Conservation (phyloP, 2,797 vertebrate genomes). For the Nannoperca obscura region DNA sequence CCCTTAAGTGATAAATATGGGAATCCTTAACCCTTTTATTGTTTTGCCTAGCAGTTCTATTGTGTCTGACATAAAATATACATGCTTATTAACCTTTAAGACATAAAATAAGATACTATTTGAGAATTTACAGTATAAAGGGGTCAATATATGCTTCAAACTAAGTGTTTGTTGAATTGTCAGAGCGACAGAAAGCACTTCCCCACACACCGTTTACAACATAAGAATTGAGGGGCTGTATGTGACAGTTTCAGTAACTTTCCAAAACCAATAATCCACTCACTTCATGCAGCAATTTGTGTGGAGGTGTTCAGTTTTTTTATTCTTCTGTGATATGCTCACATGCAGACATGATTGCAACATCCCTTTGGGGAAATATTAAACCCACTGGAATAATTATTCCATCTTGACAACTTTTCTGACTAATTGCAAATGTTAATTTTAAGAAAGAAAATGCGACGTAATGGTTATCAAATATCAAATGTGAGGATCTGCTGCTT, state of each 20-base stretch:
- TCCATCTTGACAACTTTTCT: not conserved
- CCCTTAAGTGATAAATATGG: conserved; percentile 31
- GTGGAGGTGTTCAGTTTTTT: not conserved
- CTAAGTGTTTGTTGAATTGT: no score
- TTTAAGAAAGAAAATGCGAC: not conserved
- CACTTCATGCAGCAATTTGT: no score
- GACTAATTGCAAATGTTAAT: not conserved
- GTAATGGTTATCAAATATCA: not conserved
- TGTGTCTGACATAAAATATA: not conserved
- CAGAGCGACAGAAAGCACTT: no score
- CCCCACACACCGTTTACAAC: no score
- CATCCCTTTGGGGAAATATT: not conserved
- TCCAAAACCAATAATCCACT: no score
- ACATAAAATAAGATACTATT: not conserved
- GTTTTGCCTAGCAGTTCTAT: not conserved
- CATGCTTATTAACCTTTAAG: not conserved
- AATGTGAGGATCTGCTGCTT: no score
- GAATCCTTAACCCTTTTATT: not conserved
- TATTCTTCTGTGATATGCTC: not conserved
- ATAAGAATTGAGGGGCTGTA: no score
- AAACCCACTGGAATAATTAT: not conserved
- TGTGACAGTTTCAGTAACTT: no score
- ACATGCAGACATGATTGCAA: not conserved
- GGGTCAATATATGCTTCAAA: not conserved
- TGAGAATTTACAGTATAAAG: not conserved